Evolutionary conservation across 2,113 vertebrate species (phyloP).

Genomic region (Gila orcuttii): DNA sequence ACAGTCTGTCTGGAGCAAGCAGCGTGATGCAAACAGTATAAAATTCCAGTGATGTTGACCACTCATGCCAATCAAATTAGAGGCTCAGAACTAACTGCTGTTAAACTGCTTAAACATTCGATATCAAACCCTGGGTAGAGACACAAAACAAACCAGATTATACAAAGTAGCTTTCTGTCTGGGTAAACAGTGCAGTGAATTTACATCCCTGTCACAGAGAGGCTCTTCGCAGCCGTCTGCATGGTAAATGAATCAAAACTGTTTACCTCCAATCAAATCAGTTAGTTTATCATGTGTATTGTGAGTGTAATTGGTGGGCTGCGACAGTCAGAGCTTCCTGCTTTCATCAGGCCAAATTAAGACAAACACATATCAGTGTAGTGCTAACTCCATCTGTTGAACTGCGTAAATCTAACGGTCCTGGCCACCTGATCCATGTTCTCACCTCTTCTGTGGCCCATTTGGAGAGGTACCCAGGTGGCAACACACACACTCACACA

Average conservation of each 20-base stretch:
- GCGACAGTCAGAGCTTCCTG: slow-evolving; percentile 39
- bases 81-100: background rate
- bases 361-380: slow-evolving; percentile 54
- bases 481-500: background rate
- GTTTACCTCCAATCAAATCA: slow-evolving; percentile 40
- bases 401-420: slow-evolving; percentile 25
- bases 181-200: slow-evolving; percentile 1
- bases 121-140: background rate
- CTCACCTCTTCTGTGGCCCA: slow-evolving; percentile 44
- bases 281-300: slow-evolving; percentile 53
- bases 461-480: slow-evolving; percentile 42
- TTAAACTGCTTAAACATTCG: background rate
- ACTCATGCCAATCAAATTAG: background rate
- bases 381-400: slow-evolving; percentile 54
- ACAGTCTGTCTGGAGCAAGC: background rate
- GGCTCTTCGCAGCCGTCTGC: slow-evolving; percentile 9
- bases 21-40: background rate
- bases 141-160: background rate
- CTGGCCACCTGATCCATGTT: slow-evolving; percentile 38
- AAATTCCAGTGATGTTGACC: background rate
- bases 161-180: slow-evolving; percentile 8
- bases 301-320: slow-evolving; percentile 46
- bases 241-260: slow-evolving; percentile 29
- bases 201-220: background rate
- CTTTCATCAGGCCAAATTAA: slow-evolving; percentile 56